These are phyloP conservation scores for Romanogobio albipinnatus DNA, from an alignment of 2,113 vertebrate species.

Conservation along the genomic window DNA sequence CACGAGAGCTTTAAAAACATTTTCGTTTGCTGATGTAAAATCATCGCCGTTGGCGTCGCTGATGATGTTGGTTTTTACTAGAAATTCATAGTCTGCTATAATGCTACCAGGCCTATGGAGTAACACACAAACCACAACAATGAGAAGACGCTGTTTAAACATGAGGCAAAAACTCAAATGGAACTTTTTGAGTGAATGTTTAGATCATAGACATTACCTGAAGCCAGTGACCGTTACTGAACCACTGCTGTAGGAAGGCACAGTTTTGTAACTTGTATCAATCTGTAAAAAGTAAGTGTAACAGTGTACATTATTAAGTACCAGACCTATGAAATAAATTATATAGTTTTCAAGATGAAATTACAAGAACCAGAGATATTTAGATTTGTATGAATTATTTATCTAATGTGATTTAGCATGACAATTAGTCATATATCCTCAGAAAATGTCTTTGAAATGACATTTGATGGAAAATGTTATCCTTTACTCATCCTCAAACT, in stretches of 20 bases:
- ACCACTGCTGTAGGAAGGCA: not conserved
- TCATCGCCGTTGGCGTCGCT: not conserved
- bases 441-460: not conserved
- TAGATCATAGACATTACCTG: not conserved
- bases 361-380: too few relatives aligned
- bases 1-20: not conserved
- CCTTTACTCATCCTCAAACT: not conserved
- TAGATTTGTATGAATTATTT: not conserved
- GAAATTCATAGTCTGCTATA: slow-evolving; percentile 60
- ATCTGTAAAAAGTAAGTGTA: slow-evolving; percentile 23
- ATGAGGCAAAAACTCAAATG: not conserved
- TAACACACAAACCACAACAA: slow-evolving; percentile 22
- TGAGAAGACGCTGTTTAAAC: not conserved
- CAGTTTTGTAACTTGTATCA: not conserved
- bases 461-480: too few relatives aligned
- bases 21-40: slow-evolving; percentile 42
- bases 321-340: too few relatives aligned
- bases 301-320: not conserved
- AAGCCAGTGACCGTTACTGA: slow-evolving; percentile 14
- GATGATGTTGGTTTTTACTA: not conserved
- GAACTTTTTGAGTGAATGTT: not conserved
- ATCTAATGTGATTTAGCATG: not conserved
- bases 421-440: not conserved
- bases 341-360: too few relatives aligned
- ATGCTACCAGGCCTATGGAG: slow-evolving; percentile 66